Conservation (phyloP, 2,797 vertebrate genomes). For the Uromys caudimaculatus region DNA sequence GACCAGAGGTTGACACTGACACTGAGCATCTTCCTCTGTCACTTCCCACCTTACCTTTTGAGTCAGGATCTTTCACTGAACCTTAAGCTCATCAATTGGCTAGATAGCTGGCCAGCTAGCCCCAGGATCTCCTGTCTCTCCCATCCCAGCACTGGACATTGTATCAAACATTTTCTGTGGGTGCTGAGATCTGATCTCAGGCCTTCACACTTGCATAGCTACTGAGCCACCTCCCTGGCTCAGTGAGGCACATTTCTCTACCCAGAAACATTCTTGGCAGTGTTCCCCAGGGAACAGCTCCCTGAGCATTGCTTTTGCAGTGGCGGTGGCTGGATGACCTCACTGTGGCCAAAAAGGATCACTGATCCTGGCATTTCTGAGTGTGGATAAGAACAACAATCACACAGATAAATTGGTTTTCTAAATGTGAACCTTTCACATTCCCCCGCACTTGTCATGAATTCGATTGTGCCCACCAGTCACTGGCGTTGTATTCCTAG, state of each 20-base stretch:
- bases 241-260: not conserved
- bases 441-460: not conserved
- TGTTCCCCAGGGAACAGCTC: not conserved
- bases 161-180: not conserved
- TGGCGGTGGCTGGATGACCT: not conserved
- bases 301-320: not conserved
- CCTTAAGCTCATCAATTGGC: not conserved
- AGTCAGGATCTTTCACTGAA: not conserved
- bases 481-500: not conserved
- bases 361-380: constrained; percentile 13
- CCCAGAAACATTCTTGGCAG: not conserved
- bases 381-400: not conserved
- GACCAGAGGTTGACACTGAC: not conserved
- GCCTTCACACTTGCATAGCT: not conserved
- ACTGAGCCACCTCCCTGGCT: not conserved
- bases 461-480: not conserved
- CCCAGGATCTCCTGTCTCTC: not conserved
- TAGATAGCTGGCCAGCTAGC: not conserved
- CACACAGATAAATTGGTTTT: not conserved
- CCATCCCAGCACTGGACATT: too few species aligned
- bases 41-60: not conserved
- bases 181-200: not conserved
- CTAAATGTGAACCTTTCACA: not conserved
- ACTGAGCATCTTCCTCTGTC: not conserved
- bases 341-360: not conserved